Evolutionary conservation across 2,888 invertebrate genomes (phyloP), one percentile per base, ranked within the genome.

Genomic region (Sminthurides aquaticus): DNA sequence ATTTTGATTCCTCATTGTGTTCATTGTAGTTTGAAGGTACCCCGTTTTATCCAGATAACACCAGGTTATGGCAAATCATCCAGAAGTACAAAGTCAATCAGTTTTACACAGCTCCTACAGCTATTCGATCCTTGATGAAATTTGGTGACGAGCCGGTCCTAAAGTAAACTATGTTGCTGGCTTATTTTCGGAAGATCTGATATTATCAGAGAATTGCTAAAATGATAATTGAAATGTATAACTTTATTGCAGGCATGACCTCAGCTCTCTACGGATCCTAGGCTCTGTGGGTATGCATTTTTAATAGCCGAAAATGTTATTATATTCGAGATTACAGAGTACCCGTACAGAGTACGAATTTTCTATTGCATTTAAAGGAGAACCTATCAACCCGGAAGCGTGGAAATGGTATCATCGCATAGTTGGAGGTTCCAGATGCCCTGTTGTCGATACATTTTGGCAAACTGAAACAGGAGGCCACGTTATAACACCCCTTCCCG

Each of bases 381-480:
- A 99, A 79, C 99, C 99, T 0, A 99, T 99, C 72, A 99, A 99
- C 80, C 90, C 96, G 0, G 97, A 97, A 79, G 97, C 97, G 0
- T 98, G 97, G 97, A 79, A 89, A 58, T 98, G 97, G 97, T 97
- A 95, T 79, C 88, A 94, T 79, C 84, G 87, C 73, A 77, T 87
- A 29, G 85, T 96, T 27, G 96, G 96, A 2, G 84, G 86, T 68
- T 85, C 85, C 57, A 86, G 85, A 70, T 93, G 93, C 75, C 91
- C 96, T 63, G 89, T 99, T 76, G 92, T 91, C 0, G 99, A 99
- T 78, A 99, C 99, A 0, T 99, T 95, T 81, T 99, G 98, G 98
- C 99, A 99, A 81, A 99, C 99, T 0, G 99, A 99, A 82, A 99
- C 98, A 3, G 98, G 98, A 8, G 98, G 98, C 0, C 97, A 98